Base-by-base conservation (phyloP, 2,888 invertebrate species). In the Blastobasis adustella region DNA sequence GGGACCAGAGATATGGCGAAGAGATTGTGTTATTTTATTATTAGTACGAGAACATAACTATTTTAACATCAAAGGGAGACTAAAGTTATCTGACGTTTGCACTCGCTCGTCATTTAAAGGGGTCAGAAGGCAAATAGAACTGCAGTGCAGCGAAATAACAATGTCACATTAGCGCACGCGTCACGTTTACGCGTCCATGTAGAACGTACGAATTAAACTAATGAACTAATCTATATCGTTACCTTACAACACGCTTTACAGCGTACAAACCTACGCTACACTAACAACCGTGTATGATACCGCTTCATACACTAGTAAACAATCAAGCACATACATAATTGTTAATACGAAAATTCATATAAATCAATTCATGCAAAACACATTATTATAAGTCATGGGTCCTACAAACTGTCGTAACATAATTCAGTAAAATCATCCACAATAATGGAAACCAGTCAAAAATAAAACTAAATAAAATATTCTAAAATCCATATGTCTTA, bases 361-460 rank as follows among this genome's bases (percentile, higher is more conserved):
- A 69, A 63, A 70, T 62, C 55, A 75, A 61, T 71, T 68, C 76
- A 79, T 76, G 74, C 76, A 76, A 73, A 70, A 71, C 69, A 62
- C 62, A 63, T 66, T 65, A 58, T 58, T 55, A 58, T 57, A 58
- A 59, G 52, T 62, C 59, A 60, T 59, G 62, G 50, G 49, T 54
- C 46, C 57, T 57, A 61, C 56, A 64, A 68, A 64, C 54, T 61
- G 63, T 56, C 49, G 52, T 53, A 67, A 69, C 65, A 73, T 69
- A 69, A 73, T 68, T 61, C 56, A 56, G 66, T 69, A 69, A 75
- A 75, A 70, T 60, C 62, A 66, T 69, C 71, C 75, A 79, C 71
- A 82, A 79, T 73, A 79, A 73, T 78, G 72, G 75, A 73, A 53
- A 60, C 61, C 58, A 58, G 69, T 77, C 71, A 73, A 80, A 76